Evolutionary conservation across 2,888 invertebrate genomes (phyloP).

Genomic region (Caenorhabditis japonica): DNA sequence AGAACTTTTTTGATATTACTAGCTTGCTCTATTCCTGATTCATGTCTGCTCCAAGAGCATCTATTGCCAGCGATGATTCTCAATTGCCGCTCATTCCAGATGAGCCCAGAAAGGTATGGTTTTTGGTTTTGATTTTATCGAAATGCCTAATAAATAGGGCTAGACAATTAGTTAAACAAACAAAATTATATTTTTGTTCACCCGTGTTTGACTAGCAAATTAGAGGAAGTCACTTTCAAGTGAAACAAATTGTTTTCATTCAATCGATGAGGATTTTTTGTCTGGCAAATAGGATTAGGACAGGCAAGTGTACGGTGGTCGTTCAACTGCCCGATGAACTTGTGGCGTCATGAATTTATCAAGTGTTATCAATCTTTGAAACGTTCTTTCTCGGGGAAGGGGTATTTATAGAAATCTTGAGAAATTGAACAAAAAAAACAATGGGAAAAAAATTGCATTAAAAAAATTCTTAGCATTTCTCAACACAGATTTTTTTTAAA

Average conservation of each 20-base stretch:
- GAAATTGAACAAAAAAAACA: background rate
- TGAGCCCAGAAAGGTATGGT: constrained; percentile 30
- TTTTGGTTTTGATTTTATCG: too few species aligned
- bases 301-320: constrained; percentile 8
- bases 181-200: too few species aligned
- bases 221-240: too few species aligned
- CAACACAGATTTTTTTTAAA: too few species aligned
- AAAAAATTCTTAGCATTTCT: constrained; percentile 2
- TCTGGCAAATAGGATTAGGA: too few species aligned
- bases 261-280: too few species aligned
- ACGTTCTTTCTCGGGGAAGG: background rate
- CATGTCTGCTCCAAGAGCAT: constrained; percentile 35
- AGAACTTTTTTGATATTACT: background rate
- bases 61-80: constrained; percentile 50
- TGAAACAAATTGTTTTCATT: too few species aligned
- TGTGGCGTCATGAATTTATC: constrained; percentile 24
- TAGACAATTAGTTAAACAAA: too few species aligned
- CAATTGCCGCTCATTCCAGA: constrained; percentile 43
- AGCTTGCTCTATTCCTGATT: background rate
- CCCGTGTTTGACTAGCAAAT: too few species aligned
- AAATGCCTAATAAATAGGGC: too few species aligned
- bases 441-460: constrained; percentile 6
- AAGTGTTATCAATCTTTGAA: background rate
- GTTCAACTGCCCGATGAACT: constrained; percentile 49
- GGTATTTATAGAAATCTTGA: background rate